Evolutionary conservation across 1,140 invertebrate species (phyloP).

Genomic region (Bombus sylvicola): DNA sequence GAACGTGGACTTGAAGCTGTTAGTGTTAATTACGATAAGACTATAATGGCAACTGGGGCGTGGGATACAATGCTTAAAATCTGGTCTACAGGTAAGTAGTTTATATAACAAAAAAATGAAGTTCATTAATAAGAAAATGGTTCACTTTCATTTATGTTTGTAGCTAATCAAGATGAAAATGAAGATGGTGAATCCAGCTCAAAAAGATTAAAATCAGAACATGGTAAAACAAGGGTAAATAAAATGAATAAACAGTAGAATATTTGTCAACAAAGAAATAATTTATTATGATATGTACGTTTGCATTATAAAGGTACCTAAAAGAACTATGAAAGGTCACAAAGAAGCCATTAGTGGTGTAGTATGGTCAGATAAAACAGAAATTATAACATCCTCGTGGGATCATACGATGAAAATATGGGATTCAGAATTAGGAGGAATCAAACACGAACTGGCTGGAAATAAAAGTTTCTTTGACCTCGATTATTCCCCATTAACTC

Average conservation of each 20-base stretch:
- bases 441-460: constrained; percentile 91
- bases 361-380: constrained; percentile 90
- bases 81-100: constrained; percentile 87
- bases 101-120: background rate
- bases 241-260: constrained; percentile 31
- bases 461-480: constrained; percentile 96
- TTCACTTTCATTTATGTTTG: constrained; percentile 50
- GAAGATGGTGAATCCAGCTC: constrained; percentile 81
- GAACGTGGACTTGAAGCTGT: constrained; percentile 94
- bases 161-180: constrained; percentile 74
- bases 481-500: constrained; percentile 91
- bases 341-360: constrained; percentile 94
- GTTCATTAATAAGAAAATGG: background rate
- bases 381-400: constrained; percentile 94
- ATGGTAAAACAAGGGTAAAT: constrained; percentile 76
- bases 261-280: constrained; percentile 13
- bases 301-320: constrained; percentile 86
- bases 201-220: constrained; percentile 81
- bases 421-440: constrained; percentile 93
- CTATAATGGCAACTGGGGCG: constrained; percentile 93
- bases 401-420: constrained; percentile 98
- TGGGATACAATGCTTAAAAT: constrained; percentile 94
- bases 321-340: constrained; percentile 95
- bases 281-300: constrained; percentile 16
- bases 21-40: constrained; percentile 86